Conservation (phyloP, 2,113 vertebrate species). For the Garra rufa region DNA sequence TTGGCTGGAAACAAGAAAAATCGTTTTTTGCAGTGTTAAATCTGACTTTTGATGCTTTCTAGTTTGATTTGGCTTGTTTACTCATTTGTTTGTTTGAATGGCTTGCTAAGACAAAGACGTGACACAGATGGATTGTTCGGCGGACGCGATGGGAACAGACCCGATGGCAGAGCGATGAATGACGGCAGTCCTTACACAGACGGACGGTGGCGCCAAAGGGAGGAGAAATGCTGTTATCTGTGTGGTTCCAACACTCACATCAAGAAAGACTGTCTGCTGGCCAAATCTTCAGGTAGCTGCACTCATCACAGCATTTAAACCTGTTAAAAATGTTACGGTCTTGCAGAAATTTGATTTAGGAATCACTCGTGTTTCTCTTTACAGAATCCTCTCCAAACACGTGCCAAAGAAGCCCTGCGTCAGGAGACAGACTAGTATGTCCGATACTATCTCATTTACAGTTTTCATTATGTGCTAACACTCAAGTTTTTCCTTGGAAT, state of each 20-base stretch:
- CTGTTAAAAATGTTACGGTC: neutral
- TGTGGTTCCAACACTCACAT: slow-evolving; percentile 94
- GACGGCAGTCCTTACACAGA: slow-evolving; percentile 84
- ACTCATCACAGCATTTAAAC: neutral
- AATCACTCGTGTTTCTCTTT: neutral
- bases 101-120: neutral
- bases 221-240: slow-evolving; percentile 93
- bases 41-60: neutral
- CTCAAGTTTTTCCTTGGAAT: neutral
- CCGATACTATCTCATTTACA: slow-evolving; percentile 13
- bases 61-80: neutral
- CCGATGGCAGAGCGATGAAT: slow-evolving; percentile 86
- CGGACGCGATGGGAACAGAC: neutral
- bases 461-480: no score
- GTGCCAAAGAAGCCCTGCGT: slow-evolving; percentile 25
- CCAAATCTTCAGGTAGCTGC: neutral
- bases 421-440: slow-evolving; percentile 2
- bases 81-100: neutral
- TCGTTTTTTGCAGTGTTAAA: no score
- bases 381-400: slow-evolving; percentile 1
- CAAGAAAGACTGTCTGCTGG: slow-evolving; percentile 85
- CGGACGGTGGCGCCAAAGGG: neutral
- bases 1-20: no score
- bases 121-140: slow-evolving; percentile 4
- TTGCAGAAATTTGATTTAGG: neutral